phyloP scores from a whole-genome alignment of 2,888 invertebrate genomes.

The Abrostola triplasia region DNA sequence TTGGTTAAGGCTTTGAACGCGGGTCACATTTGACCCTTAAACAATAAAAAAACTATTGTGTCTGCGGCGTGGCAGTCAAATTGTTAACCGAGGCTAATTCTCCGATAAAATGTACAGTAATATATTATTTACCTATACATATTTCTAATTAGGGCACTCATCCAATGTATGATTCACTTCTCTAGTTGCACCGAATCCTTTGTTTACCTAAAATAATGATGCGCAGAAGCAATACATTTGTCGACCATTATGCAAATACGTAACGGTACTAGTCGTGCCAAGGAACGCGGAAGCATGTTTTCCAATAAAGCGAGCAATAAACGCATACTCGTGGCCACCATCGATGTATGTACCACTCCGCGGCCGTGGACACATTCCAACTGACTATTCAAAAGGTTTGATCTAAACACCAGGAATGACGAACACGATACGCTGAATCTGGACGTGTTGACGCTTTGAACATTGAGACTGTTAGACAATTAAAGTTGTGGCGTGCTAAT shows the following conservation, averaged over 20 bases:
- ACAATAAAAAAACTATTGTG: too few species aligned
- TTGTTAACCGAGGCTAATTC: too few species aligned
- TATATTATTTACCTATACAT: too few species aligned
- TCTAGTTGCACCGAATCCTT: slow-evolving; percentile 16
- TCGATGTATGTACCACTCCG: slow-evolving; percentile 43
- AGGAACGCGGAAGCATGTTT: slow-evolving; percentile 83
- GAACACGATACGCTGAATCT: slow-evolving; percentile 9
- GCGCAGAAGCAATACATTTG: slow-evolving; percentile 55
- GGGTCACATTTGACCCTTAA: too few species aligned
- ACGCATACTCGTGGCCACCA: slow-evolving; percentile 70
- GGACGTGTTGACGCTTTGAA: too few species aligned
- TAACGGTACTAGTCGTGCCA: slow-evolving; percentile 71
- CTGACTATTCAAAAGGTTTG: slow-evolving; percentile 58
- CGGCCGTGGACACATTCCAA: slow-evolving; percentile 67
- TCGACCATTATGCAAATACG: slow-evolving; percentile 69
- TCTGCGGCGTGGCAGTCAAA: too few species aligned
- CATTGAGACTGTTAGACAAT: too few species aligned
- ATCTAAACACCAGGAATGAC: slow-evolving; percentile 23
- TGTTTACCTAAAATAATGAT: slow-evolving; percentile 55
- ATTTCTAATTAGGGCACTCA: too few species aligned
- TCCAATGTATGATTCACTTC: slow-evolving; percentile 1
- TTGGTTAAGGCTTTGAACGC: too few species aligned
- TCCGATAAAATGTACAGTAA: too few species aligned
- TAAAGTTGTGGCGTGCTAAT: too few species aligned
- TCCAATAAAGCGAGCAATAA: slow-evolving; percentile 82